Evolutionary conservation across 2,888 invertebrate species (phyloP).

Genomic region (Meteorus colon): DNA sequence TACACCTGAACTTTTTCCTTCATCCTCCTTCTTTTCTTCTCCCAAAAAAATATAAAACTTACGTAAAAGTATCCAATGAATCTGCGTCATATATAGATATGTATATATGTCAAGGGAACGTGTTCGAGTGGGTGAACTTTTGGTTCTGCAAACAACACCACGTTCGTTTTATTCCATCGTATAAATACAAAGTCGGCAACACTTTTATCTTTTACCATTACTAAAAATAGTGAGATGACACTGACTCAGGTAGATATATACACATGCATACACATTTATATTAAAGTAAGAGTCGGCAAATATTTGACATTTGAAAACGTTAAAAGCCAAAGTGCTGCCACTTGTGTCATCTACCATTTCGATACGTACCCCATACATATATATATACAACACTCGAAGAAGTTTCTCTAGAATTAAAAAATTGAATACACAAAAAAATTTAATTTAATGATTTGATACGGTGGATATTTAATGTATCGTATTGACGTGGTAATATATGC

Average conservation of each 20-base stretch:
- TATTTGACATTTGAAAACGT: constrained; percentile 39
- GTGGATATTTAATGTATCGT: too few relatives aligned
- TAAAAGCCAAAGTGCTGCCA: constrained; percentile 40
- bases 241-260: constrained; percentile 41
- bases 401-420: background rate
- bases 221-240: constrained; percentile 22
- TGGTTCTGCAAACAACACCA: constrained; percentile 21
- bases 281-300: constrained; percentile 40
- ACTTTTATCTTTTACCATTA: constrained; percentile 42
- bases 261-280: constrained; percentile 44
- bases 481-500: too few relatives aligned
- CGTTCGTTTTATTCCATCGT: constrained; percentile 24
- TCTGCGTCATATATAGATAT: constrained; percentile 15
- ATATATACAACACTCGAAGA: background rate
- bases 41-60: background rate
- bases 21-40: too few relatives aligned
- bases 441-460: background rate
- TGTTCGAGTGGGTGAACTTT: constrained; percentile 12
- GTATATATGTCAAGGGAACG: background rate
- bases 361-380: background rate
- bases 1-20: background rate
- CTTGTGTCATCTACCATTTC: constrained; percentile 37
- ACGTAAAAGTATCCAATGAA: constrained; percentile 19
- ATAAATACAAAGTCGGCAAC: constrained; percentile 49
- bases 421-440: background rate